Evolutionary conservation across 2,888 invertebrate genomes (phyloP).

Genomic region (Orthosia gothica): DNA sequence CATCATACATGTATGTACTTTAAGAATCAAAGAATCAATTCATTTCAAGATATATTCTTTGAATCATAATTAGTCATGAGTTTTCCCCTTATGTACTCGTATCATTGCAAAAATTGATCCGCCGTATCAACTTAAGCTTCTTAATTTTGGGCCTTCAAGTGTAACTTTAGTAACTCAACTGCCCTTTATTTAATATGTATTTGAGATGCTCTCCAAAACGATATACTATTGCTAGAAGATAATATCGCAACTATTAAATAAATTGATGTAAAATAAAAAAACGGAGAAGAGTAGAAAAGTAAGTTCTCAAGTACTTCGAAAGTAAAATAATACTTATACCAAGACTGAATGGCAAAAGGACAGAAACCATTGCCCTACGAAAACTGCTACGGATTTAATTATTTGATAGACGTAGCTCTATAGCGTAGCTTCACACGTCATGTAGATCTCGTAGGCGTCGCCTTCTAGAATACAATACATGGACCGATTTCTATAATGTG

Average conservation of each 20-base stretch:
- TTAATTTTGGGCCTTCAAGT: not conserved
- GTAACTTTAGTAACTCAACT: not conserved
- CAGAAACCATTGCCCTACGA: not conserved
- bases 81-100: not conserved
- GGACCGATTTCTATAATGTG: not conserved
- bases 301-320: too few species aligned
- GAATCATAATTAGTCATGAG: constrained; percentile 5
- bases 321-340: not conserved
- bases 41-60: not conserved
- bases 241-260: not conserved
- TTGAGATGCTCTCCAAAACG: too few species aligned
- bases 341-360: not conserved
- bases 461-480: not conserved
- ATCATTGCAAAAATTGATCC: not conserved
- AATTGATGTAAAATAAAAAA: too few species aligned
- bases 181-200: not conserved
- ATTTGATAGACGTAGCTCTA: constrained; percentile 12
- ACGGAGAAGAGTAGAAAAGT: not conserved
- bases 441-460: constrained; percentile 27
- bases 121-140: not conserved
- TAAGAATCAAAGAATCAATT: constrained; percentile 24
- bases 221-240: not conserved
- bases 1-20: not conserved
- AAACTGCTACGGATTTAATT: not conserved
- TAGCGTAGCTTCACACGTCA: constrained; percentile 21